A percentile compares a stretch with the other conserved stretches of the same genome.
Evolutionary conservation across 2,797 vertebrate genomes (phyloP).

Genomic region (Pangasius sanitwongsei): DNA sequence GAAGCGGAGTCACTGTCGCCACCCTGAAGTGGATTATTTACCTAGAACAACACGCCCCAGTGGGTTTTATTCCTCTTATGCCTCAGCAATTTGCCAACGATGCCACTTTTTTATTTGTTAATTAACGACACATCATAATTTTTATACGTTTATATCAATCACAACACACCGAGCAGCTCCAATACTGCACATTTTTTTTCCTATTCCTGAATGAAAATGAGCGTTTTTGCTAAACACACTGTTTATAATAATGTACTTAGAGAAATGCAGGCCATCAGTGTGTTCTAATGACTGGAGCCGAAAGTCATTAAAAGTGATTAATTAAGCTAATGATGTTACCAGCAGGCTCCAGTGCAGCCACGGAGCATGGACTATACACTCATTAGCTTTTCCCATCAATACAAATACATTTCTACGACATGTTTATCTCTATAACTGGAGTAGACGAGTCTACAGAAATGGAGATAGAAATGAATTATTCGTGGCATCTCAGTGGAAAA

Average conservation of each 20-base stretch:
- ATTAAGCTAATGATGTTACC: background rate
- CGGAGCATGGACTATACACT: background rate
- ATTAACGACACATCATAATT: background rate
- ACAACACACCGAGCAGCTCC: background rate
- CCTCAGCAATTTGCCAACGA: background rate
- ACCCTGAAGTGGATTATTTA: background rate
- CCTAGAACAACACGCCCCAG: background rate
- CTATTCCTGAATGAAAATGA: background rate
- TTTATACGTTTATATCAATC: background rate
- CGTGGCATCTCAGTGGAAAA: background rate
- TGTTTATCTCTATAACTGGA: background rate
- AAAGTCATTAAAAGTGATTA: constrained; percentile 20
- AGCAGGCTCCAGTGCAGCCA: background rate
- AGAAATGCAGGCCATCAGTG: background rate
- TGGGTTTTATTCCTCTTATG: background rate
- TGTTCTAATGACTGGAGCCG: background rate
- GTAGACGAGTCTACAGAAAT: background rate
- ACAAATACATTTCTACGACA: background rate
- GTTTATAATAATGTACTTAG: background rate
- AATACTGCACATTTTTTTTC: too few relatives aligned
- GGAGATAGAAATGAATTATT: background rate
- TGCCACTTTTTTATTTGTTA: background rate
- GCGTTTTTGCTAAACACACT: background rate
- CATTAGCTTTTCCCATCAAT: background rate
- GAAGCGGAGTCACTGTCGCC: background rate